These are phyloP conservation scores for Polyploca ridens DNA, from an alignment of 2,888 invertebrate species.

Conservation along the genomic window DNA sequence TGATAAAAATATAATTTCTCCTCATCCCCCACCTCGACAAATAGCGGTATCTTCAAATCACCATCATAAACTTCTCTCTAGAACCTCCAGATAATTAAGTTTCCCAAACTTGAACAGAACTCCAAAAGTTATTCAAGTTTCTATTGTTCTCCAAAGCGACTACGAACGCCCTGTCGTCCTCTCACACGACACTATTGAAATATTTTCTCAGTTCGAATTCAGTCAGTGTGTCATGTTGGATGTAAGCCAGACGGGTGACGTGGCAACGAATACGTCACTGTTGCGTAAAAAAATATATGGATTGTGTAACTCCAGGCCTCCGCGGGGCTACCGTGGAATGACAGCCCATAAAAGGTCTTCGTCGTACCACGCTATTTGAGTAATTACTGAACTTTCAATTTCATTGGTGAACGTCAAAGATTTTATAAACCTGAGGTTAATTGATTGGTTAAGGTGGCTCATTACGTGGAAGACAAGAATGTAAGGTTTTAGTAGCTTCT, in stretches of 20 bases:
- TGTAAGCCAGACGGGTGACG: conserved; percentile 25
- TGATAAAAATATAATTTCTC: no score
- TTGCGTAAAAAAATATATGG: conserved; percentile 39
- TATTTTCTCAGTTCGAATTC: conserved; percentile 19
- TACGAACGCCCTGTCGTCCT: not conserved
- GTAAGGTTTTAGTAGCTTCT: no score
- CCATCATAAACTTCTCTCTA: not conserved
- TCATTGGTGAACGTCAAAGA: no score
- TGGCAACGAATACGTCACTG: conserved; percentile 30
- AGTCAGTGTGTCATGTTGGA: conserved; percentile 35
- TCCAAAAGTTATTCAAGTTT: not conserved
- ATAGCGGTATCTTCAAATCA: not conserved
- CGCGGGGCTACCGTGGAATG: no score
- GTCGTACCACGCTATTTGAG: no score
- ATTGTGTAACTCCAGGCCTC: conserved; percentile 29
- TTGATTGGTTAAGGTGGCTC: no score
- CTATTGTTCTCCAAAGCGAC: not conserved
- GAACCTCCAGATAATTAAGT: not conserved
- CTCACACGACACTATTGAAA: not conserved
- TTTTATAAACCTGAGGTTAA: no score
- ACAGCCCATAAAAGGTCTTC: no score
- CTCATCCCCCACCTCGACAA: no score
- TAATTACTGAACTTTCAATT: no score
- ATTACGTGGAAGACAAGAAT: no score
- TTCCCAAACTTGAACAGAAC: not conserved